Evolutionary conservation across 2,888 invertebrate species (phyloP).

Genomic region (Spatulosminthurus flaviceps): DNA sequence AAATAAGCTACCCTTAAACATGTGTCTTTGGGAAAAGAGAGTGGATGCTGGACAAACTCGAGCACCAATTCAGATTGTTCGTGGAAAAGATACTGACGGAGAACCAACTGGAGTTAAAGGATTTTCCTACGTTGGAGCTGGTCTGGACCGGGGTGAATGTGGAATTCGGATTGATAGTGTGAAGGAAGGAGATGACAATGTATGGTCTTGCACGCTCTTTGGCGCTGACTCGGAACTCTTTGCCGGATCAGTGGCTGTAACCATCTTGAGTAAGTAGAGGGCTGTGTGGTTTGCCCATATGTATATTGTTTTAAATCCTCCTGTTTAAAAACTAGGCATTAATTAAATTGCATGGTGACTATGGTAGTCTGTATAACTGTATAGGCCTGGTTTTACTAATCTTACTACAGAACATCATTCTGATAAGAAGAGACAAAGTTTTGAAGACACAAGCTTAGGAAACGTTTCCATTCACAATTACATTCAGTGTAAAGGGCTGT

Average conservation of each 20-base stretch:
- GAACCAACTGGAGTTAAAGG: constrained; percentile 40
- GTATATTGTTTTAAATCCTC: too few relatives aligned
- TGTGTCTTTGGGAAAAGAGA: constrained; percentile 59
- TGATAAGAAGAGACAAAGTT: too few relatives aligned
- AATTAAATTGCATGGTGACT: too few relatives aligned
- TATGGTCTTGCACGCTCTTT: constrained; percentile 60
- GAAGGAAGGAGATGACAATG: constrained; percentile 55
- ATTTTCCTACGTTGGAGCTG: constrained; percentile 55
- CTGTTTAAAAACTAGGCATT: too few relatives aligned
- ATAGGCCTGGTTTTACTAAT: too few relatives aligned
- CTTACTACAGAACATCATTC: too few relatives aligned
- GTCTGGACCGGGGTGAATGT: constrained; percentile 56
- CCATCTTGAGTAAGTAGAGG: constrained; percentile 48
- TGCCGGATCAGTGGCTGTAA: constrained; percentile 53
- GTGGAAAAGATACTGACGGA: constrained; percentile 4
- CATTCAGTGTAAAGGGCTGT: too few relatives aligned
- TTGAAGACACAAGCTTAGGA: too few relatives aligned
- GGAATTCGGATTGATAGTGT: constrained; percentile 55
- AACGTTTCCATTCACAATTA: too few relatives aligned
- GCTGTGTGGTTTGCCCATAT: too few relatives aligned
- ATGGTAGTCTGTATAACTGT: too few relatives aligned
- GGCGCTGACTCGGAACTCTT: constrained; percentile 25
- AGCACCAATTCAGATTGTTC: not conserved
- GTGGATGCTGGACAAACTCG: not conserved
- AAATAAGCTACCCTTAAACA: constrained; percentile 50